Conservation (phyloP, 2,797 vertebrate genomes). For the Erethizon dorsatum region DNA sequence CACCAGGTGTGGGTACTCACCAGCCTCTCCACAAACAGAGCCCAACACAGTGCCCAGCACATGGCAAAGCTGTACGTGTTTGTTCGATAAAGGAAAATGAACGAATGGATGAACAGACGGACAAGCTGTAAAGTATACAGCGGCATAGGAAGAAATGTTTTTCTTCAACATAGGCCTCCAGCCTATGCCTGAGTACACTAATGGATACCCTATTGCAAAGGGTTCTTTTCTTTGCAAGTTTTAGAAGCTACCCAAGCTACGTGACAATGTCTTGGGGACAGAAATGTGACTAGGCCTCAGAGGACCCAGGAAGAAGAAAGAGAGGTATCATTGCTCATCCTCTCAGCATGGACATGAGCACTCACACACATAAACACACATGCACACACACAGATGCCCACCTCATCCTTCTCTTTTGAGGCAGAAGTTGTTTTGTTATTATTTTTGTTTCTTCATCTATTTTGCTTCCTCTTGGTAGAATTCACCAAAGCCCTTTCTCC, state of each 20-base stretch:
- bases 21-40: not conserved
- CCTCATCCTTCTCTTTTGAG: not conserved
- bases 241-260: not conserved
- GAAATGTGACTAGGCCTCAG: not conserved
- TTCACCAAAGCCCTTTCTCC: not conserved
- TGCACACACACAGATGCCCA: not conserved
- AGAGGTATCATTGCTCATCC: not conserved
- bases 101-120: not conserved
- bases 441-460: not conserved
- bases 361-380: not conserved
- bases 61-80: not conserved
- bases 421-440: not conserved
- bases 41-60: not conserved
- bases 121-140: not conserved
- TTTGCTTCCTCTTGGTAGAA: not conserved
- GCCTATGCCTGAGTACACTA: not conserved
- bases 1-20: no score
- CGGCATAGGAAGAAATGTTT: not conserved
- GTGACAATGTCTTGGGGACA: not conserved
- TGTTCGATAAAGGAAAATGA: not conserved
- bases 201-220: not conserved
- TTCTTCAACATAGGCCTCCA: not conserved
- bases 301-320: not conserved
- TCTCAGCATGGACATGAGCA: not conserved
- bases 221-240: not conserved